Conservation (phyloP, 2,888 invertebrate genomes). For the Tenthredo amoena region DNA sequence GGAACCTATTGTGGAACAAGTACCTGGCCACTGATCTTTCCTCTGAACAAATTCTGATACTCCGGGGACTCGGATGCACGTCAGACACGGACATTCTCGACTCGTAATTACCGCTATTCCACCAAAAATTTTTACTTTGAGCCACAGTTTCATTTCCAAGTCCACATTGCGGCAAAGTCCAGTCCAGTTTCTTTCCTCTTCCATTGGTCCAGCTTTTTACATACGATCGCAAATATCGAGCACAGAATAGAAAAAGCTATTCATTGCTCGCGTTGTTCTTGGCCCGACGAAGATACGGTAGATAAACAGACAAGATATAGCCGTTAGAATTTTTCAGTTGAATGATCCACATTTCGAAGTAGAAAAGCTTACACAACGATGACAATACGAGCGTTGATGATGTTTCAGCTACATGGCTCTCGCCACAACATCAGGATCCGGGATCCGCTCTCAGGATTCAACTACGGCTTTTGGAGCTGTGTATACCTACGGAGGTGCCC, state of each 20-base stretch:
- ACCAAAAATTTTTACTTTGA: not conserved
- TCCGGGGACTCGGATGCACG: conserved; percentile 61
- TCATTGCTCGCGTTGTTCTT: not conserved
- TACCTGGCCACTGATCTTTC: conserved; percentile 59
- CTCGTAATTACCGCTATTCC: conserved; percentile 20
- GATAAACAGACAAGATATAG: not conserved
- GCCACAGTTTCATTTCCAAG: not conserved
- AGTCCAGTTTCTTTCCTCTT: not conserved
- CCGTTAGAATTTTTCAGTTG: not conserved
- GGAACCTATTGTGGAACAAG: conserved; percentile 57
- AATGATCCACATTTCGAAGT: not conserved
- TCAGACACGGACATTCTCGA: conserved; percentile 56
- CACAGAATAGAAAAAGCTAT: not conserved
- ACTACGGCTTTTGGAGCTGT: conserved; percentile 51
- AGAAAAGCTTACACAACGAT: not conserved
- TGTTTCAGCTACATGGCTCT: conserved; percentile 46
- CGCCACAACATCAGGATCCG: conserved; percentile 42
- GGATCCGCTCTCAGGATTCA: conserved; percentile 49
- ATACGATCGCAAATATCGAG: conserved; percentile 10
- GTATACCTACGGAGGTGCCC: conserved; percentile 53
- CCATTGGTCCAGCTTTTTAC: not conserved
- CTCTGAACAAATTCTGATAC: conserved; percentile 61
- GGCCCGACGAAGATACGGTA: not conserved
- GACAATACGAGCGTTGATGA: not conserved
- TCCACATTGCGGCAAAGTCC: not conserved